Evolutionary conservation across 2,113 vertebrate genomes (phyloP).

Genomic region (Uropsilus gracilis): DNA sequence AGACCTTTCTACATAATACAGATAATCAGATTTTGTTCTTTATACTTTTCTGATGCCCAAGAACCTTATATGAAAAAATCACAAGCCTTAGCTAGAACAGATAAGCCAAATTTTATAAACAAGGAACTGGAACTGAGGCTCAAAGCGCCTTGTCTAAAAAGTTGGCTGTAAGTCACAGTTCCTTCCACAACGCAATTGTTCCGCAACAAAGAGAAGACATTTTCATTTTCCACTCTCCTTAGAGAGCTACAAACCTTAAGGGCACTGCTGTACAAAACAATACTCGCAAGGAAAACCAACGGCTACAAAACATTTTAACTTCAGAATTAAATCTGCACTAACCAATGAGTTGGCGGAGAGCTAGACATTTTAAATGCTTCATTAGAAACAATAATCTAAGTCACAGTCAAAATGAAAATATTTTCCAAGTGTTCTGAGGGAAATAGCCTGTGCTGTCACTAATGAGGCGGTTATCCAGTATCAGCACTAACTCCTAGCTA

Average conservation of each 20-base stretch:
- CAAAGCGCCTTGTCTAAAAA: not conserved
- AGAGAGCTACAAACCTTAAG: not conserved
- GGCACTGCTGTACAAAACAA: not conserved
- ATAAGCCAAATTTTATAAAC: not conserved
- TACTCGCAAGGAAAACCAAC: not conserved
- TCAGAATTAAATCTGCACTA: not conserved
- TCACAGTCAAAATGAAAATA: not conserved
- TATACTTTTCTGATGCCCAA: not conserved
- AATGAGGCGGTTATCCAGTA: not conserved
- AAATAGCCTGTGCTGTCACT: not conserved
- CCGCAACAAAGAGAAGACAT: not conserved
- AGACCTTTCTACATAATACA: not conserved
- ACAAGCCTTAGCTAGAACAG: not conserved
- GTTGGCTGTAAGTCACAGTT: not conserved
- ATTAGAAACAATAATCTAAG: constrained; percentile 9
- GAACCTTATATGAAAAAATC: not conserved
- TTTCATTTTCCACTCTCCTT: not conserved
- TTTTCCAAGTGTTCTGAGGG: not conserved
- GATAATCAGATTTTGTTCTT: not conserved
- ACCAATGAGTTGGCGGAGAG: not conserved
- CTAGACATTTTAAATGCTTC: not conserved
- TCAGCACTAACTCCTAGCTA: not conserved
- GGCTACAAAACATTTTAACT: not conserved
- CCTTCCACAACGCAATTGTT: not conserved
- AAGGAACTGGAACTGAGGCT: not conserved